Percentiles rank a stretch among this genome's conserved stretches.
Conservation (phyloP, 2,888 invertebrate genomes). For the Cataglyphis livida region DNA sequence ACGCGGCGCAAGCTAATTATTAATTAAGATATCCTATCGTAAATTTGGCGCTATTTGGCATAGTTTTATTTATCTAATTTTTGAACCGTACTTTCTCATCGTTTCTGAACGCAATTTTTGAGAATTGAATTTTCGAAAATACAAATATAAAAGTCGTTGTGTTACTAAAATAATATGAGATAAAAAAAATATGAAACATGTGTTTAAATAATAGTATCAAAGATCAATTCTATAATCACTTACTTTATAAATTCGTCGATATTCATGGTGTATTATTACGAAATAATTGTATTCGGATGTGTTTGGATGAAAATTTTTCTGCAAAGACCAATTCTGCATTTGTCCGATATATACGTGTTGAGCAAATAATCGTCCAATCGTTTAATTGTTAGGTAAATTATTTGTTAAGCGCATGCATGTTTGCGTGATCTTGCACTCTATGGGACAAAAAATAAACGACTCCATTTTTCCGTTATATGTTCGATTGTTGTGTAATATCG, state of each 20-base stretch:
- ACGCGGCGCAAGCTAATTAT: conserved; percentile 49
- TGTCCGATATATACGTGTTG: background rate
- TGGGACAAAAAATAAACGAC: conserved; percentile 26
- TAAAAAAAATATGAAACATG: background rate
- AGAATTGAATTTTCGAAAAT: conserved; percentile 13
- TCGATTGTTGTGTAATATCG: conserved; percentile 23
- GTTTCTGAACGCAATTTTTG: conserved; percentile 27
- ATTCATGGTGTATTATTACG: background rate
- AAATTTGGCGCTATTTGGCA: conserved; percentile 72
- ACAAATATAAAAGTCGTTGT: conserved; percentile 29
- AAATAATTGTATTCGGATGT: background rate
- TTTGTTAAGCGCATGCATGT: conserved; percentile 9
- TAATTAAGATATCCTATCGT: conserved; percentile 65
- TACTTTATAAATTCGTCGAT: background rate
- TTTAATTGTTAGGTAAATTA: background rate
- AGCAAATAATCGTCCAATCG: conserved; percentile 6
- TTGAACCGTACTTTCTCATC: conserved; percentile 56
- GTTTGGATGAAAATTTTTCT: conserved; percentile 3
- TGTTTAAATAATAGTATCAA: background rate
- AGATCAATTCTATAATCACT: background rate
- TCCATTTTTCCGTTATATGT: conserved; percentile 14
- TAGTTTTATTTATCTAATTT: conserved; percentile 63
- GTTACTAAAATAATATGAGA: background rate
- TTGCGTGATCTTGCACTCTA: background rate
- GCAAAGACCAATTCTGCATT: background rate